These are phyloP conservation scores for Busseola fusca DNA, from an alignment of 2,888 invertebrate species.

Conservation along the genomic window DNA sequence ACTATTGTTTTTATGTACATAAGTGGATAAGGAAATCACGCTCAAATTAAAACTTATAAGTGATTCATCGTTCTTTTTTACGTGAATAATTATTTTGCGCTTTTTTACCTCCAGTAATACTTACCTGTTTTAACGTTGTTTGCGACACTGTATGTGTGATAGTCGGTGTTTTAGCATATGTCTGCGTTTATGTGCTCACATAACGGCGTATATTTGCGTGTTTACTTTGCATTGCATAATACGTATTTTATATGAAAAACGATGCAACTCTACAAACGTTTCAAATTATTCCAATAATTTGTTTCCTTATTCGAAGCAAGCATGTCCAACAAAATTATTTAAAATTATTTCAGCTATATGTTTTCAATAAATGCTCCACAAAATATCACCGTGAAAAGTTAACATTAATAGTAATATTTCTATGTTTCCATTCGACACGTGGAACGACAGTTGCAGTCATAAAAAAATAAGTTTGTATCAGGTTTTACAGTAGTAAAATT, in stretches of 20 bases:
- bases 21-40: neutral
- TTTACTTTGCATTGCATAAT: conserved; percentile 17
- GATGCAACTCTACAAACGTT: neutral
- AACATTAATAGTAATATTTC: conserved; percentile 23
- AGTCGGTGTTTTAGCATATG: conserved; percentile 32
- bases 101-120: conserved; percentile 28
- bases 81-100: neutral
- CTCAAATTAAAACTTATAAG: conserved; percentile 1
- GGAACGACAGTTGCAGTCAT: conserved; percentile 13
- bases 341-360: conserved; percentile 14
- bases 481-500: conserved; percentile 23
- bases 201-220: conserved; percentile 4
- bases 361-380: conserved; percentile 28
- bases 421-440: conserved; percentile 44
- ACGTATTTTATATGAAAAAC: conserved; percentile 4
- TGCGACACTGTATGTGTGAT: neutral
- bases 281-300: conserved; percentile 4
- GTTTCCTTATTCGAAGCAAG: neutral
- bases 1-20: neutral
- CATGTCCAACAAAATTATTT: neutral
- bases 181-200: conserved; percentile 7
- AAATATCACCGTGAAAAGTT: conserved; percentile 31
- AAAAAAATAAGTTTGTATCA: conserved; percentile 28
- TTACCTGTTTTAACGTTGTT: conserved; percentile 22
- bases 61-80: conserved; percentile 6